phyloP scores from a whole-genome alignment of 92 coral and sea anemone species.

The Umimayanthus kanabou region DNA sequence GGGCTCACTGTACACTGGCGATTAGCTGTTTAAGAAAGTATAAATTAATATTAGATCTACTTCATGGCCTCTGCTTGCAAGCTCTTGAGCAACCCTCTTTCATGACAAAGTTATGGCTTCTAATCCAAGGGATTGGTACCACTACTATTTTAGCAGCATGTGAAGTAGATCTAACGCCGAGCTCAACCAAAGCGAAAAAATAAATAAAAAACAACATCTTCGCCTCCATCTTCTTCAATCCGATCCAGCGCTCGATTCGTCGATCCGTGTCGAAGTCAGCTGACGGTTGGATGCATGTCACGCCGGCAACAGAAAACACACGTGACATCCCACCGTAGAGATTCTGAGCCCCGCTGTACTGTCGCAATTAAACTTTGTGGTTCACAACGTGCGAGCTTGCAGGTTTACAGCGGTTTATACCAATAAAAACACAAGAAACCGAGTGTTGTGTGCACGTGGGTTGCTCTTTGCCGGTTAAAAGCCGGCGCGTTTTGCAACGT shows the following conservation, averaged over 20 bases:
- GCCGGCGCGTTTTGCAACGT: too few relatives aligned
- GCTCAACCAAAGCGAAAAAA: neutral
- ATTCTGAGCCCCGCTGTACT: too few relatives aligned
- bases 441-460: too few relatives aligned
- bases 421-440: too few relatives aligned
- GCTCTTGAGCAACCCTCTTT: conserved; percentile 1
- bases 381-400: too few relatives aligned
- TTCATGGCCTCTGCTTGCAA: neutral
- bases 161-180: neutral
- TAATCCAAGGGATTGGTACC: neutral
- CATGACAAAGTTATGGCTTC: conserved; percentile 4
- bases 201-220: neutral
- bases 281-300: too few relatives aligned
- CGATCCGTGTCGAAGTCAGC: neutral
- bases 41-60: neutral
- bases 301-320: too few relatives aligned
- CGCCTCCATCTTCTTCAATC: neutral
- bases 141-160: neutral
- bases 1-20: too few relatives aligned
- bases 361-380: too few relatives aligned
- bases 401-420: too few relatives aligned
- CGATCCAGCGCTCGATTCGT: neutral
- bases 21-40: neutral
- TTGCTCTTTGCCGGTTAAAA: too few relatives aligned
- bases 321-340: too few relatives aligned